These are phyloP conservation scores for Gasterosteus nipponicus DNA, from an alignment of 2,113 vertebrate species.

Conservation along the genomic window DNA sequence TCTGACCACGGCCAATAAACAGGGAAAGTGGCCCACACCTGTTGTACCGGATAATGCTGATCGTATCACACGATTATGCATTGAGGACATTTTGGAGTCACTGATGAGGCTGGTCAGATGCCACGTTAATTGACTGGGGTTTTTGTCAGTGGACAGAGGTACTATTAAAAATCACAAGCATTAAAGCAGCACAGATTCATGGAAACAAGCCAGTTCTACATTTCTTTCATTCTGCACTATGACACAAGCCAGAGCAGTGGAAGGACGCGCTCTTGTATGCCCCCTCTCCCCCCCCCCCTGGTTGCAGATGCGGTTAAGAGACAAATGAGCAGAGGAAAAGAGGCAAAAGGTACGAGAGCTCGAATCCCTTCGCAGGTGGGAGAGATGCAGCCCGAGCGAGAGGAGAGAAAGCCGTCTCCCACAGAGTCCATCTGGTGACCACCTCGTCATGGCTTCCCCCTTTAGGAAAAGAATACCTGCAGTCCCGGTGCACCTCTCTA, in stretches of 20 bases:
- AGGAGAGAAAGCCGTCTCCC: slow-evolving; percentile 37
- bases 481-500: not conserved
- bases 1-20: not conserved
- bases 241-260: slow-evolving; percentile 9
- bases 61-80: not conserved
- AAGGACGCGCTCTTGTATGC: slow-evolving; percentile 16
- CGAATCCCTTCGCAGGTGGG: slow-evolving; percentile 25
- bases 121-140: not conserved
- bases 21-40: not conserved
- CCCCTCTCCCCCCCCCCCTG: slow-evolving; percentile 12
- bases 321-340: slow-evolving; percentile 14
- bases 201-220: not conserved
- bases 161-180: not conserved
- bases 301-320: not conserved
- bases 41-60: not conserved
- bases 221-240: not conserved
- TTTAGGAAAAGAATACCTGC: not conserved
- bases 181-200: not conserved
- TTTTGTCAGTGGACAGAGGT: not conserved
- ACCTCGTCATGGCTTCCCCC: slow-evolving; percentile 2
- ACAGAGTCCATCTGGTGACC: slow-evolving; percentile 49
- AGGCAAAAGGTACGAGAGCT: slow-evolving; percentile 21
- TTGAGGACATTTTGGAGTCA: not conserved
- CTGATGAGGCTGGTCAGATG: not conserved
- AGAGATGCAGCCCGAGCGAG: slow-evolving; percentile 20